Percentiles rank a stretch among this genome's conserved stretches.
Conservation (phyloP, 2,113 vertebrate species). For the Pleuronectes platessa region DNA sequence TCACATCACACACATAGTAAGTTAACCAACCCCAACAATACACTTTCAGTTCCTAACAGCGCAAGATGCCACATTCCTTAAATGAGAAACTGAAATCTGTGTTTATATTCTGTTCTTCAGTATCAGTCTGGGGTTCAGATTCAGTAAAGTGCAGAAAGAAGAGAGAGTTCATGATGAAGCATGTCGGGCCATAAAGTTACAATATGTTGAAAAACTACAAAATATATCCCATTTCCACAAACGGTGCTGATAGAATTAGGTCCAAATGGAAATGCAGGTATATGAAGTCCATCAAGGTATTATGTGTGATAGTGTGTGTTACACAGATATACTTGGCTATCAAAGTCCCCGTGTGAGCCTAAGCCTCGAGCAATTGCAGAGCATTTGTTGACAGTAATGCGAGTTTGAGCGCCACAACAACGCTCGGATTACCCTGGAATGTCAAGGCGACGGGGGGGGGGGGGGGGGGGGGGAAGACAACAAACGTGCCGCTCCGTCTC, state of each 20-base stretch:
- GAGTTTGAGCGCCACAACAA: constrained; percentile 38
- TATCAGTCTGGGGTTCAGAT: not conserved
- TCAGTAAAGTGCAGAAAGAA: too few species aligned
- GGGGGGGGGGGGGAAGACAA: not conserved
- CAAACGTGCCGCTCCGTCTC: constrained; percentile 52
- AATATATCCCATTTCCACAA: not conserved
- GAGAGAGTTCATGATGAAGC: too few species aligned
- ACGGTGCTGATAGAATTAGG: not conserved
- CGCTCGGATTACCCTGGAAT: constrained; percentile 36
- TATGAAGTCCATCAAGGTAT: not conserved
- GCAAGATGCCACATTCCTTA: too few species aligned
- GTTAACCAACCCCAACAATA: too few species aligned
- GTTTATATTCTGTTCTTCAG: not conserved
- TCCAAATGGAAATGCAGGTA: not conserved
- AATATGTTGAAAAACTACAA: not conserved
- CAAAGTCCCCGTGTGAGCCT: constrained; percentile 14
- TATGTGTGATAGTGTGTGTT: not conserved
- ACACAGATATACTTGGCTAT: constrained; percentile 11
- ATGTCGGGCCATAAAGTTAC: too few species aligned
- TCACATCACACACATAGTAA: too few species aligned
- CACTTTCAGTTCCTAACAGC: too few species aligned
- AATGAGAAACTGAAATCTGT: too few species aligned
- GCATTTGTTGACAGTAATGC: constrained; percentile 34
- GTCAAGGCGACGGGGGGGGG: constrained; percentile 39
- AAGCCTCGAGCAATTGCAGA: constrained; percentile 21